Evolutionary conservation across 2,113 vertebrate genomes (phyloP).

Genomic region (Chrysemys picta): DNA sequence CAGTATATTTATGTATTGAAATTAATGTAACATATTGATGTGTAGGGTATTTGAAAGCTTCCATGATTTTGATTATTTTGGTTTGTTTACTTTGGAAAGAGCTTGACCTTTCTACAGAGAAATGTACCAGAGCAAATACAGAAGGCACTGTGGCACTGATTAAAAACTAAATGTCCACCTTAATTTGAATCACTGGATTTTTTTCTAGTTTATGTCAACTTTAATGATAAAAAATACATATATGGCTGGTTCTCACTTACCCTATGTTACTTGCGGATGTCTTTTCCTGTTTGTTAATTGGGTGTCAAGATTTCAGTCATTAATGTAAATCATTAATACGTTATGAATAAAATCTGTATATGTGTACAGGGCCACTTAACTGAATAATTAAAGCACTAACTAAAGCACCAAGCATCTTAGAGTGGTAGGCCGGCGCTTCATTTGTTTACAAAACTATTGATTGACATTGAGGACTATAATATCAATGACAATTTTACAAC

Average conservation of each 20-base stretch:
- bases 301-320: constrained; percentile 67
- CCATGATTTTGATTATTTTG: constrained; percentile 39
- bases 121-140: neutral
- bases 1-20: neutral
- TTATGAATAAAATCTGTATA: constrained; percentile 47
- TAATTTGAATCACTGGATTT: constrained; percentile 36
- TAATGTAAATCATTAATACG: constrained; percentile 64
- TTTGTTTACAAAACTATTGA: constrained; percentile 37
- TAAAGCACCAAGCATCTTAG: neutral
- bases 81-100: constrained; percentile 32
- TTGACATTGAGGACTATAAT: constrained; percentile 1
- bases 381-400: constrained; percentile 27
- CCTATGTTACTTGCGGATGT: constrained; percentile 39
- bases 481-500: neutral
- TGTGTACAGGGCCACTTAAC: neutral
- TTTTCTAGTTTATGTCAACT: constrained; percentile 30
- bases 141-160: constrained; percentile 52
- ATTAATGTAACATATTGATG: neutral
- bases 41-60: constrained; percentile 26
- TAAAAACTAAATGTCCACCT: constrained; percentile 18
- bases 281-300: constrained; percentile 63
- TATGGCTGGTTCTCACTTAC: constrained; percentile 29
- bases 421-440: neutral
- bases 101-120: constrained; percentile 9
- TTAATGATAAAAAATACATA: constrained; percentile 38